Evolutionary conservation across 30 jellyfish, hydroid and myxozoan species (phyloP), one percentile per base, ranked within the genome.

Genomic region (Aurelia aurita complex sp. Pacific): DNA sequence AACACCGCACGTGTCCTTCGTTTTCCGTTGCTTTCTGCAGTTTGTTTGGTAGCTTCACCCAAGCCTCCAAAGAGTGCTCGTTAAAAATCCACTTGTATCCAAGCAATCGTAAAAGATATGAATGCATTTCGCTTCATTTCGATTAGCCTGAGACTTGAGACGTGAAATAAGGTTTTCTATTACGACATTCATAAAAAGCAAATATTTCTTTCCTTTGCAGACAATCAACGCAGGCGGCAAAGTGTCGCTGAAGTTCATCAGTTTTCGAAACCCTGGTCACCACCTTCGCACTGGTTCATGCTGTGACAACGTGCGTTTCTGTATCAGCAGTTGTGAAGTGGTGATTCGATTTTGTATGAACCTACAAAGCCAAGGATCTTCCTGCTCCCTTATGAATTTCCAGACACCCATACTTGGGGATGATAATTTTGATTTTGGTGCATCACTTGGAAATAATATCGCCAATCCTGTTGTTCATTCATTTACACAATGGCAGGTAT

Each of bases 361-460:
- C 23, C 69, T 68, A 67, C 76, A 33, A 14, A 81, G 90, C 69
- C 84, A 62, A 18, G 33, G 70, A 6, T 69, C 80, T 10, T 10
- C 74, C 0, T 81, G 90, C 68, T 69, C 90, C 1, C 61, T 81
- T 40, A 35, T 81, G 77, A 33, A 32, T 60, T 66, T 81, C 18
- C 79, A 81, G 43, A 81, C 90, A 33, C 84, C 90, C 10, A 70
- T 55, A 4, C 83, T 81, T 34, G 90, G 90, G 60, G 69, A 69
- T 16, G 90, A 81, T 38, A 14, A 51, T 14, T 67, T 81, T 65
- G 60, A 29, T 3, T 81, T 81, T 57, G 69, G 77, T 14, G 29
- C 61, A 19, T 81, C 90, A 18, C 90, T 81, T n/a, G 90, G 90
- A 38, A 69, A 81, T 23, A 82, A 82, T 6, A n/a, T 43, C 2